These are phyloP conservation scores for Sinosuthora webbiana DNA, from an alignment of 2,113 vertebrate species.

Conservation along the genomic window DNA sequence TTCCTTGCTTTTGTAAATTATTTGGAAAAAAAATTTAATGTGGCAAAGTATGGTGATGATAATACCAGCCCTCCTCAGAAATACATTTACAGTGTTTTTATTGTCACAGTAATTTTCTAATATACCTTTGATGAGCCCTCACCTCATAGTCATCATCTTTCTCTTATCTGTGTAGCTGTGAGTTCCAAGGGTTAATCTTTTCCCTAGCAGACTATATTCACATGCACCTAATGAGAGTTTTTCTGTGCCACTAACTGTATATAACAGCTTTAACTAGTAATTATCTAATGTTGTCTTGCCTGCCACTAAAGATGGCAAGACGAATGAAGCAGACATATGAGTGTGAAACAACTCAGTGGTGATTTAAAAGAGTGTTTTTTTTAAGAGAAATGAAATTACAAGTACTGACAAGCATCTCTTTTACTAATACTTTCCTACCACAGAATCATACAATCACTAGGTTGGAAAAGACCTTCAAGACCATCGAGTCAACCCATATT, in stretches of 20 bases:
- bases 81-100: neutral
- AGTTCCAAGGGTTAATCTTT: neutral
- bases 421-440: neutral
- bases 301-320: neutral
- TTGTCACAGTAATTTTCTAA: neutral
- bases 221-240: neutral
- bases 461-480: neutral
- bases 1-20: neutral
- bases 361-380: neutral
- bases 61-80: neutral
- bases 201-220: neutral
- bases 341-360: neutral
- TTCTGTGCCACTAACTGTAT: neutral
- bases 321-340: neutral
- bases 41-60: neutral
- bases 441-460: neutral
- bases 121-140: neutral
- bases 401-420: neutral
- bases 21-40: neutral
- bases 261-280: neutral
- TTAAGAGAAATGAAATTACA: neutral
- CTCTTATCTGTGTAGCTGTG: neutral
- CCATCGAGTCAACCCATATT: rapidly evolving
- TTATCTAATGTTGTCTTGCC: neutral
- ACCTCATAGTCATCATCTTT: neutral